These are phyloP conservation scores for Lasioglossum baleicum DNA, from an alignment of 1,140 invertebrate species.

Conservation along the genomic window DNA sequence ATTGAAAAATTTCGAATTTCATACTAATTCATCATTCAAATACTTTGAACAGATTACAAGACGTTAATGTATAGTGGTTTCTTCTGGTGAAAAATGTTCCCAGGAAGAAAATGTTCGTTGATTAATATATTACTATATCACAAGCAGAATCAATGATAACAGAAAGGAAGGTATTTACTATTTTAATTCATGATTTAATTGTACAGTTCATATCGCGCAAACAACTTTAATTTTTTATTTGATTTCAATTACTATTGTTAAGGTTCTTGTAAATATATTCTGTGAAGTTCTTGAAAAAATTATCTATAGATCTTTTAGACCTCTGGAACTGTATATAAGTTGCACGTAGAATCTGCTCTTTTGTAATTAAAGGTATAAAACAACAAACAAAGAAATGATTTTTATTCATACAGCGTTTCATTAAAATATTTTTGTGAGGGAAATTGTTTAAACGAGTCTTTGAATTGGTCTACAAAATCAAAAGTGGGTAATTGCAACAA, in stretches of 20 bases:
- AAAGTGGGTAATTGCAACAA: neutral
- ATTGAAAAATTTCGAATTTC: neutral
- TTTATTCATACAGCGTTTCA: conserved; percentile 19
- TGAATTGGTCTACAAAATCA: neutral
- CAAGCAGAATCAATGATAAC: conserved; percentile 16
- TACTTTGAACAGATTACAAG: conserved; percentile 1
- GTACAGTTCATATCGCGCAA: conserved; percentile 15
- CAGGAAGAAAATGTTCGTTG: neutral
- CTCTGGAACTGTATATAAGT: conserved; percentile 32
- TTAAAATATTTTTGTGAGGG: neutral
- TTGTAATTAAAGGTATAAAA: conserved; percentile 38
- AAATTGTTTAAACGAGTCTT: conserved; percentile 33
- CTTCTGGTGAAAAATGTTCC: neutral
- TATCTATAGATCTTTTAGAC: conserved; percentile 39
- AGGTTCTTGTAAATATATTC: conserved; percentile 45
- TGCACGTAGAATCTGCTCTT: conserved; percentile 35
- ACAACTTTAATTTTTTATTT: conserved; percentile 17
- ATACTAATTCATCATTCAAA: conserved; percentile 9
- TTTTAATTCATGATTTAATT: conserved; percentile 18
- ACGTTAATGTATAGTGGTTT: neutral
- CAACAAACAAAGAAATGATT: conserved; percentile 29
- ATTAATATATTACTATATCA: neutral
- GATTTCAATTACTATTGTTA: conserved; percentile 24
- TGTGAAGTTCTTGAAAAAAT: conserved; percentile 24
- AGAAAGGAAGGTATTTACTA: neutral